These are phyloP conservation scores for Polydrusus tereticollis DNA, from an alignment of 2,888 invertebrate species.

Conservation along the genomic window DNA sequence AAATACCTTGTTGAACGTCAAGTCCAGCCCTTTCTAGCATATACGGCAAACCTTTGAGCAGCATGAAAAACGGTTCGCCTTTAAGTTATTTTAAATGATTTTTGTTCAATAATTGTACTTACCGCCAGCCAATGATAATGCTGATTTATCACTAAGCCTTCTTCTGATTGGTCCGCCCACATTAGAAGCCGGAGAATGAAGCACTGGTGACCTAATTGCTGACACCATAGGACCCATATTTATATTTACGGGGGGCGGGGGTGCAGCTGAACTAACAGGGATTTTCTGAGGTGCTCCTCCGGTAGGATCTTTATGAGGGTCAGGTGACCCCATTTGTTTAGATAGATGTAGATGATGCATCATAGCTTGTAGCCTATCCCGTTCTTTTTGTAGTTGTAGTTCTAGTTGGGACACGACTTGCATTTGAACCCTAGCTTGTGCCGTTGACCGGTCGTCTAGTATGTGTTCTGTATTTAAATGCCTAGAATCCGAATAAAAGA, in stretches of 20 bases:
- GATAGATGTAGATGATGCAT: slow-evolving; percentile 95
- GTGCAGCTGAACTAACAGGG: slow-evolving; percentile 60
- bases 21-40: slow-evolving; percentile 96
- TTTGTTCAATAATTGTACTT: slow-evolving; percentile 62
- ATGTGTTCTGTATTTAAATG: slow-evolving; percentile 95
- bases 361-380: slow-evolving; percentile 95
- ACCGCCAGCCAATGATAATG: slow-evolving; percentile 90
- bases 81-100: slow-evolving; percentile 40
- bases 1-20: slow-evolving; percentile 93
- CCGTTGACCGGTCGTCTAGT: slow-evolving; percentile 94
- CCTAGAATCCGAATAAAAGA: slow-evolving; percentile 71
- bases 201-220: slow-evolving; percentile 72
- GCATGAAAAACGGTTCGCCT: slow-evolving; percentile 54
- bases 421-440: slow-evolving; percentile 97
- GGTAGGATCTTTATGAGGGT: slow-evolving; percentile 68
- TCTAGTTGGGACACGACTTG: slow-evolving; percentile 95
- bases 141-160: slow-evolving; percentile 90
- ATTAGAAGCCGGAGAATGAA: slow-evolving; percentile 71
- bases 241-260: slow-evolving; percentile 68
- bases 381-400: slow-evolving; percentile 91
- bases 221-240: slow-evolving; percentile 72
- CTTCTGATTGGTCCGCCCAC: slow-evolving; percentile 85
- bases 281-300: slow-evolving; percentile 60
- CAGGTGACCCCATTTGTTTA: slow-evolving; percentile 76
- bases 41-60: slow-evolving; percentile 86